Evolutionary conservation across 2,888 invertebrate genomes (phyloP).

Genomic region (Mesorhabditis spiculigera): DNA sequence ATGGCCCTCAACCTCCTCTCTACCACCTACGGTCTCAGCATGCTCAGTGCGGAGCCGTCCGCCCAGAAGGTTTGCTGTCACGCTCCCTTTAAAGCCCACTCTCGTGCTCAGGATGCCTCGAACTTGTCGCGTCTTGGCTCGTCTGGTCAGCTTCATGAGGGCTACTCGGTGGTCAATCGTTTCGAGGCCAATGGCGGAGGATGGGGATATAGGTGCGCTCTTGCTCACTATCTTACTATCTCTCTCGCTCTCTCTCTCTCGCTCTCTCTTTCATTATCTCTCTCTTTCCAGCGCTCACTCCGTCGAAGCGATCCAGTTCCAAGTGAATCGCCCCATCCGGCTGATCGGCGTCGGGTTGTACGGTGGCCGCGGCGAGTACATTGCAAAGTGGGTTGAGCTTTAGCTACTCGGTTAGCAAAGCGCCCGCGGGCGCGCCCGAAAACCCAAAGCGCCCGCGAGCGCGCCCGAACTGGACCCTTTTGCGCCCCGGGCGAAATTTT

Average conservation of each 20-base stretch:
- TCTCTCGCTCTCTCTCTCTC: too few relatives aligned
- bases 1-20: conserved; percentile 2
- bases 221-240: too few relatives aligned
- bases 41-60: background rate
- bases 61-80: background rate
- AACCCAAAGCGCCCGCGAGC: too few relatives aligned
- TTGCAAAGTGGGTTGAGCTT: conserved; percentile 65
- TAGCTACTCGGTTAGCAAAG: too few relatives aligned
- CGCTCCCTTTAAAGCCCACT: background rate
- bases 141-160: conserved; percentile 12
- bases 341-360: conserved; percentile 89
- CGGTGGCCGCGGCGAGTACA: conserved; percentile 93
- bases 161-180: conserved; percentile 61
- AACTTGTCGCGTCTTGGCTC: background rate
- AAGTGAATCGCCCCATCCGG: conserved; percentile 72
- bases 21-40: background rate
- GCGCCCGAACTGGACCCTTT: too few relatives aligned
- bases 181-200: conserved; percentile 79
- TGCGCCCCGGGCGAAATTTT: too few relatives aligned
- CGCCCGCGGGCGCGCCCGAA: too few relatives aligned
- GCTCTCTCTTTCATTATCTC: too few relatives aligned
- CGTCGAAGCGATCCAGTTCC: conserved; percentile 87
- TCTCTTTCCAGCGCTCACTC: conserved; percentile 72
- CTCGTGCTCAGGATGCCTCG: background rate
- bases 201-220: conserved; percentile 73